Conservation (phyloP, 2,888 invertebrate genomes). For the Athalia cordata region DNA sequence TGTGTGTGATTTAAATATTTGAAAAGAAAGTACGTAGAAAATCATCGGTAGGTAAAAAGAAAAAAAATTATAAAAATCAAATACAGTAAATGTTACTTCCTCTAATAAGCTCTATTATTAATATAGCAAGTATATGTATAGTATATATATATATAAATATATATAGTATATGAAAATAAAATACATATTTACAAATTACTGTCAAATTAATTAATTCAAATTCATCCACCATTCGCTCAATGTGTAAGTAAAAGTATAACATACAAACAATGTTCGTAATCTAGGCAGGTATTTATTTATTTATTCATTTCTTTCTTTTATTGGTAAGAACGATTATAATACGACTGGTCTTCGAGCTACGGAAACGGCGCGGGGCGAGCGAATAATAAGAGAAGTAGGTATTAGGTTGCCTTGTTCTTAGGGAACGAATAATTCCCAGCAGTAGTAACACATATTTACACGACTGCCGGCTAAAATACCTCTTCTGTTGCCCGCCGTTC, state of each 20-base stretch:
- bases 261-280: no score
- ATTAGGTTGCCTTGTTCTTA: conserved; percentile 4
- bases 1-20: neutral
- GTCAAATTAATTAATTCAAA: conserved; percentile 13
- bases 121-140: conserved; percentile 22
- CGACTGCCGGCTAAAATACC: neutral
- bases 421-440: neutral
- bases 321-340: conserved; percentile 4
- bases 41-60: neutral
- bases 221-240: neutral
- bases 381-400: neutral
- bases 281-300: no score
- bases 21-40: neutral
- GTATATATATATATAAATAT: conserved; percentile 26
- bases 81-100: neutral
- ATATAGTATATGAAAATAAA: conserved; percentile 45
- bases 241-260: neutral
- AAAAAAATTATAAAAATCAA: conserved; percentile 11
- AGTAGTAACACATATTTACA: conserved; percentile 14
- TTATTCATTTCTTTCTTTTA: conserved; percentile 1
- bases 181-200: conserved; percentile 57
- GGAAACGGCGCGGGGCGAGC: neutral
- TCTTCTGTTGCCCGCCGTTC: neutral
- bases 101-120: conserved; percentile 12
- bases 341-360: neutral